Conservation (phyloP, 92 coral and sea anemone species). For the Actinernus sp. region DNA sequence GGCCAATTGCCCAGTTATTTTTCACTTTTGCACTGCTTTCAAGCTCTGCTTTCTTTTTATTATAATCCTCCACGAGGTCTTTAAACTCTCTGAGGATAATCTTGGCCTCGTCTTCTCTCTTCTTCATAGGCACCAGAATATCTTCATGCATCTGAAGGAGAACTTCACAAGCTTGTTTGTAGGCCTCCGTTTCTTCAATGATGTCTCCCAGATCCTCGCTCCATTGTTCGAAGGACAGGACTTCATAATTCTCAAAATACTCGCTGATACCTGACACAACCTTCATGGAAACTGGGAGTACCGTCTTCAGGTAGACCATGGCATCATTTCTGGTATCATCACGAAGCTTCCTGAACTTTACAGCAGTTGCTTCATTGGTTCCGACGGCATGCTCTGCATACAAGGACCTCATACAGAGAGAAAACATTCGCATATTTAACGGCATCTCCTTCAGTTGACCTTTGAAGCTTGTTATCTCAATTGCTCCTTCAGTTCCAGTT, state of each 20-base stretch:
- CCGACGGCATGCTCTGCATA: constrained; percentile 51
- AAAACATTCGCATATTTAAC: constrained; percentile 31
- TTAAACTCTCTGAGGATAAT: constrained; percentile 44
- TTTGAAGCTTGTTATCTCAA: no score
- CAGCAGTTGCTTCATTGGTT: constrained; percentile 3
- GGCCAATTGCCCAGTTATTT: constrained; percentile 38
- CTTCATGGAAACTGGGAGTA: constrained; percentile 54
- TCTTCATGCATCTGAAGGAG: constrained; percentile 55
- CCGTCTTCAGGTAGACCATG: constrained; percentile 46
- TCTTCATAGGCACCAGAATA: constrained; percentile 53
- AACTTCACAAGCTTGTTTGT: constrained; percentile 22
- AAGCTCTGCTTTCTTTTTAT: constrained; percentile 28
- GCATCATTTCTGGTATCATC: constrained; percentile 75
- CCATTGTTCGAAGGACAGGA: constrained; percentile 59
- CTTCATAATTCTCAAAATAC: constrained; percentile 62
- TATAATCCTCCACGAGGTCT: constrained; percentile 37
- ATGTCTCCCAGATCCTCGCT: constrained; percentile 40
- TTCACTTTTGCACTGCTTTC: constrained; percentile 19
- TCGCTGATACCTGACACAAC: constrained; percentile 42
- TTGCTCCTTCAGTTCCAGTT: no score
- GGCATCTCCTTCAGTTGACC: constrained; percentile 34
- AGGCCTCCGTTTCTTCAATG: constrained; percentile 35
- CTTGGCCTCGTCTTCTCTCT: constrained; percentile 55
- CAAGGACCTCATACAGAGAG: constrained; percentile 53
- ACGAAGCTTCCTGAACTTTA: constrained; percentile 58